A percentile compares a stretch with the other conserved stretches of the same genome.
phyloP scores from a whole-genome alignment of 2,797 vertebrate species.

The Clarias platycephalus region DNA sequence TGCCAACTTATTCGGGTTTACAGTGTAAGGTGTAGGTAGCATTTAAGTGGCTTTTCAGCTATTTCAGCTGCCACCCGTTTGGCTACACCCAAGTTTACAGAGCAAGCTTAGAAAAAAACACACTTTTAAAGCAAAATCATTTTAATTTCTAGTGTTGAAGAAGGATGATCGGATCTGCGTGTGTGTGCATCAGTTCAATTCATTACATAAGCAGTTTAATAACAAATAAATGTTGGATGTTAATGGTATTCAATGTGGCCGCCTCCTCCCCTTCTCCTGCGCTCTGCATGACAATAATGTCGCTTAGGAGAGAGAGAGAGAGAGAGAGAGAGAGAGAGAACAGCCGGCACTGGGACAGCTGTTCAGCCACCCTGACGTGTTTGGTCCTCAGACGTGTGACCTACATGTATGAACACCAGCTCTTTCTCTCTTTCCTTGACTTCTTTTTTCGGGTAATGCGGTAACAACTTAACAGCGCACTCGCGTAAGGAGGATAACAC shows the following conservation, averaged over 20 bases:
- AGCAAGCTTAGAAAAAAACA: background rate
- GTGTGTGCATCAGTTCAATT: background rate
- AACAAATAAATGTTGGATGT: constrained; percentile 21
- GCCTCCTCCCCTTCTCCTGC: constrained; percentile 1
- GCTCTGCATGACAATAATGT: constrained; percentile 35
- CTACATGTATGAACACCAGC: background rate
- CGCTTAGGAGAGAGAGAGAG: constrained; percentile 20
- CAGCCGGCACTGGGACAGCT: constrained; percentile 56
- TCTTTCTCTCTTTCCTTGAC: background rate
- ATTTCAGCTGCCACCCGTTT: background rate
- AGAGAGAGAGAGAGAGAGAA: constrained; percentile 26
- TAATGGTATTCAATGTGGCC: constrained; percentile 9
- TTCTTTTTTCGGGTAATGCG: background rate
- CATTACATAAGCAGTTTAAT: background rate
- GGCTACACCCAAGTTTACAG: background rate
- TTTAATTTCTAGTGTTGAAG: background rate
- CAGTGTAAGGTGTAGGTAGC: no score
- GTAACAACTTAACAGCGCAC: background rate
- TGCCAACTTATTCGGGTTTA: no score
- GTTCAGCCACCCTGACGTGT: constrained; percentile 41
- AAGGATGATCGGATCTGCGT: background rate
- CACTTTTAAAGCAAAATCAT: background rate
- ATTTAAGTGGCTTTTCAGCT: background rate
- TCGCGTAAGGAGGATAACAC: no score
- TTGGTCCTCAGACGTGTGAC: background rate